Evolutionary conservation across 2,888 invertebrate genomes (phyloP), one percentile per base, ranked within the genome.

Genomic region (Pristionchus japonicus): DNA sequence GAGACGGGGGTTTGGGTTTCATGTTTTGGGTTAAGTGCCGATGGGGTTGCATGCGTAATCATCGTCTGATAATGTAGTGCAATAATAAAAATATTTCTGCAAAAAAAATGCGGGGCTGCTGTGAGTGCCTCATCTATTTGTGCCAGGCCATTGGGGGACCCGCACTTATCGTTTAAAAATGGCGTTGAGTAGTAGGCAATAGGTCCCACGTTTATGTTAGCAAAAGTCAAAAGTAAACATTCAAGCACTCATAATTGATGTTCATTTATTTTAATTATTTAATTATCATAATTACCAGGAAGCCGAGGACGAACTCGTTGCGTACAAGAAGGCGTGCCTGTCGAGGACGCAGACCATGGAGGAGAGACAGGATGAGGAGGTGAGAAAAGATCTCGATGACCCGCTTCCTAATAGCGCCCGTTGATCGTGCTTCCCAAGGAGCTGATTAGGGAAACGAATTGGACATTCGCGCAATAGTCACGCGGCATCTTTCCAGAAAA

Each of bases 1-100:
- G 3, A 3, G 52, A 52, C 3, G 52, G 43, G 6, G 7, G 43
- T 6, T 67, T 20, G 31, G 31, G 37, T 70, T 70, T 70, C 37
- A 70, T 1, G 6, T 2, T 3, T 1, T 1, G 15, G 1, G 70
- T 37, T 31, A 70, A 97, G 97, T 95, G 23, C 1, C 2, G 23
- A 3, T 57, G 52, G 17, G 17, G 3, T 11, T 52, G 52, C 52
- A 15, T 47, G 47, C 6, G 6, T 9, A 47, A 9, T 47, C 47
- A 6, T 15, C 52, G 9, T 43, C 43, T 43, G 52, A 52, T 17
- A 17, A 17, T 52, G 17, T 15, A 52, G 11, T 52, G 17, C 11
- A 52, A 52, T 52, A 17, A 11, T 11, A 52, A 52, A 15, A n/a
- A n/a, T n/a, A n/a, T n/a, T n/a, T n/a, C 47, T 47, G 9, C 13